Evolutionary conservation across 1,140 invertebrate genomes (phyloP), one percentile per base, ranked within the genome.

Genomic region (Leptinotarsa defecta): DNA sequence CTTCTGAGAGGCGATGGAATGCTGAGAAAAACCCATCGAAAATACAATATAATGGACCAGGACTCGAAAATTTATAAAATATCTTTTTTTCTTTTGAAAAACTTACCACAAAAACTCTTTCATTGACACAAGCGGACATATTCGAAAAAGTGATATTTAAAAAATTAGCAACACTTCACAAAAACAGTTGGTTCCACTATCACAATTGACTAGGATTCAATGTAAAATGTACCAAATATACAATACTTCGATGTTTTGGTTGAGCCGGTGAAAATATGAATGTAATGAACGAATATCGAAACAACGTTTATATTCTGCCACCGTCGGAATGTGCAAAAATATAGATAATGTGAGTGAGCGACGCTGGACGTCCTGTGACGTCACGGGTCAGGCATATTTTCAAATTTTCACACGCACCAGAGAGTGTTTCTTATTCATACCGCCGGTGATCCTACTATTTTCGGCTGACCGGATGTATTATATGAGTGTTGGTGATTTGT

Each of bases 241-340:
- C 43, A n/a, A n/a, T 48, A 24, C 48, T 76, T 62, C 13, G 61
- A 48, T 63, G 68, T 70, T 64, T 71, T 75, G 43, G 19, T n/a
- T 48, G n/a, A 13, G 64, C 24, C 61, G 65, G 48, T 22, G 19
- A 61, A 67, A 19, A n/a, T 27, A 75, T 67, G 69, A 72, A 74
- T 72, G 72, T 77, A 75, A 68, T 27, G 27, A 62, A 43, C 49
- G 48, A 62, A 64, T 63, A 34, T 17, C 48, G 48, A 64, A 61
- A 63, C 74, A 68, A 68, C 75, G 74, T 68, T 76, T 73, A 73
- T 78, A 76, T 76, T 78, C 71, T 76, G 49, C 62, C 67, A 48
- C 27, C 71, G 73, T 73, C 49, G 74, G 77, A 78, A 78, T 78
- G 77, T 71, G 74, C 68, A 73, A 65, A 77, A 78, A 78, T 78